Evolutionary conservation across 2,888 invertebrate species (phyloP).

Genomic region (Aphidoletes aphidimyza): DNA sequence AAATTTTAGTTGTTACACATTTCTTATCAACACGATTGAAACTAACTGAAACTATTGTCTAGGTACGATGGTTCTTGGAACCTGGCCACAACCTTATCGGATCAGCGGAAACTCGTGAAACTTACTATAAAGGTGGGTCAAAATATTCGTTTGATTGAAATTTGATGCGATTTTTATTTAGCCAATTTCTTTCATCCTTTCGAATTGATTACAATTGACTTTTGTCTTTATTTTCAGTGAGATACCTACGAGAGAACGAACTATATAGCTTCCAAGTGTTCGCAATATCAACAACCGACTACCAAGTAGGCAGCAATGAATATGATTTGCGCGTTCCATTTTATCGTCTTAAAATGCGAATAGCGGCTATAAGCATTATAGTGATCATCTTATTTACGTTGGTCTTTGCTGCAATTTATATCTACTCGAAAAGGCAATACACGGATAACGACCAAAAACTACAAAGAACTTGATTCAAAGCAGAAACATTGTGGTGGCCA

Average conservation of each 20-base stretch:
- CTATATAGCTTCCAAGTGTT: constrained; percentile 80
- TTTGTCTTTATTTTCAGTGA: no score
- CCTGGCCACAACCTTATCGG: constrained; percentile 74
- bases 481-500: not conserved
- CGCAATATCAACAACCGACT: constrained; percentile 72
- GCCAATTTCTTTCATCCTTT: constrained; percentile 57
- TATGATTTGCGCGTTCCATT: constrained; percentile 76
- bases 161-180: no score
- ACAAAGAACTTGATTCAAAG: not conserved
- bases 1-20: no score
- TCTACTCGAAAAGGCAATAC: constrained; percentile 66
- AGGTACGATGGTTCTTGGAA: constrained; percentile 78
- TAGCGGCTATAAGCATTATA: constrained; percentile 78
- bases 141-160: not conserved
- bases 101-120: constrained; percentile 76
- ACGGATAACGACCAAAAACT: constrained; percentile 18
- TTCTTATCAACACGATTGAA: no score
- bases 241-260: constrained; percentile 77
- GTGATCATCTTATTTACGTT: constrained; percentile 76
- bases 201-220: no score
- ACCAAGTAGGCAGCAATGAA: constrained; percentile 73
- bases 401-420: constrained; percentile 73
- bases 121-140: constrained; percentile 70
- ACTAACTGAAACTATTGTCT: no score
- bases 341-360: constrained; percentile 74